Evolutionary conservation across 2,797 vertebrate species (phyloP).

Genomic region (Hybognathus amarus): DNA sequence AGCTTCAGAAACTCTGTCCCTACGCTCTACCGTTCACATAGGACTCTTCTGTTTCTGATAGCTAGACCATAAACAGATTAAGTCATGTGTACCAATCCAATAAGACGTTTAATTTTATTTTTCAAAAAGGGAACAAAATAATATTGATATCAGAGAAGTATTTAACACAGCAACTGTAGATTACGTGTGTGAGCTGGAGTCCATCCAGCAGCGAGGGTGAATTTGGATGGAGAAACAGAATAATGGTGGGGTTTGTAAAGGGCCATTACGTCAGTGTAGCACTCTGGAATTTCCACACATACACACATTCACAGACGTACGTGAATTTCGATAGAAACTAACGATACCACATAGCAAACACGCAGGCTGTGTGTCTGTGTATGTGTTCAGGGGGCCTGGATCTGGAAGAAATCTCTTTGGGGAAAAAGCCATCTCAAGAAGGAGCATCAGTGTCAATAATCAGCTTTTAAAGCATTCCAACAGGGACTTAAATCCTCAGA

Average conservation of each 20-base stretch:
- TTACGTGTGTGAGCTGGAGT: slow-evolving; percentile 69
- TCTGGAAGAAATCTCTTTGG: slow-evolving; percentile 76
- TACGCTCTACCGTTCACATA: slow-evolving; percentile 56
- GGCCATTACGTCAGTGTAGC: slow-evolving; percentile 74
- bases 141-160: slow-evolving; percentile 77
- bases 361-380: slow-evolving; percentile 72
- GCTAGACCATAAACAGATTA: slow-evolving; percentile 79
- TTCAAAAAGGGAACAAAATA: slow-evolving; percentile 83
- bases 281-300: slow-evolving; percentile 74
- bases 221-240: slow-evolving; percentile 64
- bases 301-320: slow-evolving; percentile 62
- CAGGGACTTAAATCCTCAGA: slow-evolving; percentile 75
- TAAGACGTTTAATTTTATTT: slow-evolving; percentile 86
- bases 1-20: slow-evolving; percentile 63
- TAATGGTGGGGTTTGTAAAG: slow-evolving; percentile 64
- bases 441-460: slow-evolving; percentile 77
- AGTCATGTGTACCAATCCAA: slow-evolving; percentile 79
- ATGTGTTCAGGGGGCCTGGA: slow-evolving; percentile 65
- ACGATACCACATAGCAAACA: slow-evolving; percentile 30
- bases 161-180: slow-evolving; percentile 94
- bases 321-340: slow-evolving; percentile 38
- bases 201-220: slow-evolving; percentile 66
- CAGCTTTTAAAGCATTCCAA: slow-evolving; percentile 68
- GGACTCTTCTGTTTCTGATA: slow-evolving; percentile 70
- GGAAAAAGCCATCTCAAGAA: slow-evolving; percentile 86